These are phyloP conservation scores for Neolamprologus variostigma DNA, from an alignment of 2,113 vertebrate genomes.

Conservation along the genomic window DNA sequence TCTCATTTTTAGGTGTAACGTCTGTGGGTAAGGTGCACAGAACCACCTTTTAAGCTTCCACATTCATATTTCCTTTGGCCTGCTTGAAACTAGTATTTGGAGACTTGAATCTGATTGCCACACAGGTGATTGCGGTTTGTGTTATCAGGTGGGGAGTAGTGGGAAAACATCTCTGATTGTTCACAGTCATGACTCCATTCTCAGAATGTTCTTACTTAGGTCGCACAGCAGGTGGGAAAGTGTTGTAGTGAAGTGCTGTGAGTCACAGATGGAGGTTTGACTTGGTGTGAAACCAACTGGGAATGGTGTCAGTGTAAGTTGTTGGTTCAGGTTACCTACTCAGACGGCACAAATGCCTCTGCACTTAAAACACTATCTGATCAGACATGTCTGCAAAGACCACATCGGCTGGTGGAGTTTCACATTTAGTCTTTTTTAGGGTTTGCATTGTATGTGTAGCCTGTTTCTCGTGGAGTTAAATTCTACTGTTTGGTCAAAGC, in stretches of 20 bases:
- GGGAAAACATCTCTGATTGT: not conserved
- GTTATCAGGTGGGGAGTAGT: not conserved
- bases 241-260: not conserved
- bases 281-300: not conserved
- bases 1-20: not conserved
- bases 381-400: not conserved
- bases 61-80: not conserved
- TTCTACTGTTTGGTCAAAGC: not conserved
- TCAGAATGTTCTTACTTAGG: not conserved
- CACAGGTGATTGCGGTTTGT: not conserved
- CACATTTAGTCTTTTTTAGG: not conserved
- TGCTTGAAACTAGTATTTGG: not conserved
- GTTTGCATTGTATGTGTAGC: not conserved
- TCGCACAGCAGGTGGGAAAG: not conserved
- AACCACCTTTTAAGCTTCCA: not conserved
- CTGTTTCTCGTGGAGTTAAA: not conserved
- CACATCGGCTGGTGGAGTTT: not conserved
- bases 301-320: not conserved
- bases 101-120: not conserved
- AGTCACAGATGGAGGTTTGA: not conserved
- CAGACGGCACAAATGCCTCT: not conserved
- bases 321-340: not conserved
- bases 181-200: not conserved
- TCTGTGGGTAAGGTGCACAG: rapidly evolving
- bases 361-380: not conserved